A percentile compares a stretch with the other conserved stretches of the same genome.
Evolutionary conservation across 2,797 vertebrate species (phyloP).

Genomic region (Mus spretus): DNA sequence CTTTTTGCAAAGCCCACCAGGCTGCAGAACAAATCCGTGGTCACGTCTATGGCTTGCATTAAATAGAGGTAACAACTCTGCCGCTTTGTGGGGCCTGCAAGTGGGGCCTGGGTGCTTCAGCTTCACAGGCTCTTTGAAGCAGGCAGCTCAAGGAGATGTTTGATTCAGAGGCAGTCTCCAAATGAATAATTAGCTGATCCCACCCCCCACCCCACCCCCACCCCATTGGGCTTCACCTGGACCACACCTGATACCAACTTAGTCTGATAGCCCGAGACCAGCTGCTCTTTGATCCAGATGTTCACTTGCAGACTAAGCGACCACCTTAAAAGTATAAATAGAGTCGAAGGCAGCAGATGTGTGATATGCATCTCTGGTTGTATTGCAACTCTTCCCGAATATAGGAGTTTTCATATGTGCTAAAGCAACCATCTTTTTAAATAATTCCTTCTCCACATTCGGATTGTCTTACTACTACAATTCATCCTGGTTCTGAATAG

Average conservation of each 20-base stretch:
- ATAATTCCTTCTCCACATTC: not conserved
- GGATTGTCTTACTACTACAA: not conserved
- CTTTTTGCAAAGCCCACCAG: slow-evolving; percentile 81
- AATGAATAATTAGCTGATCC: slow-evolving; percentile 68
- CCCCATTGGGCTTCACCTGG: slow-evolving; percentile 66
- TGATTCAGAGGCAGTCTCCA: slow-evolving; percentile 50
- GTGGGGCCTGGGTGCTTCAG: slow-evolving; percentile 54
- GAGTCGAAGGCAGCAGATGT: not conserved
- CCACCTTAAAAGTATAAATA: slow-evolving; percentile 61
- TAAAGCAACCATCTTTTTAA: not conserved
- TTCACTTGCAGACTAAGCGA: slow-evolving; percentile 61
- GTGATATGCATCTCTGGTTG: not conserved
- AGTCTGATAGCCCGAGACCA: slow-evolving; percentile 38
- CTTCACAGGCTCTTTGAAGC: not conserved
- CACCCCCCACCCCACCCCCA: rapidly evolving
- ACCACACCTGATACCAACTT: slow-evolving; percentile 76
- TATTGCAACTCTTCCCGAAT: not conserved
- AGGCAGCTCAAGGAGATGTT: slow-evolving; percentile 4
- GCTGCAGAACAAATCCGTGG: slow-evolving; percentile 78
- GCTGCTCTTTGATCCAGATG: slow-evolving; percentile 57
- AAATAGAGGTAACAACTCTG: not conserved
- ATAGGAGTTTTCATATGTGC: not conserved
- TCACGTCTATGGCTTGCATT: slow-evolving; percentile 71
- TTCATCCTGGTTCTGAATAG: not conserved
- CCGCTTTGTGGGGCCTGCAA: slow-evolving; percentile 72